A percentile compares a stretch with the other conserved stretches of the same genome.
Conservation (phyloP, 2,113 vertebrate species). For the Micronycteris hirsuta region DNA sequence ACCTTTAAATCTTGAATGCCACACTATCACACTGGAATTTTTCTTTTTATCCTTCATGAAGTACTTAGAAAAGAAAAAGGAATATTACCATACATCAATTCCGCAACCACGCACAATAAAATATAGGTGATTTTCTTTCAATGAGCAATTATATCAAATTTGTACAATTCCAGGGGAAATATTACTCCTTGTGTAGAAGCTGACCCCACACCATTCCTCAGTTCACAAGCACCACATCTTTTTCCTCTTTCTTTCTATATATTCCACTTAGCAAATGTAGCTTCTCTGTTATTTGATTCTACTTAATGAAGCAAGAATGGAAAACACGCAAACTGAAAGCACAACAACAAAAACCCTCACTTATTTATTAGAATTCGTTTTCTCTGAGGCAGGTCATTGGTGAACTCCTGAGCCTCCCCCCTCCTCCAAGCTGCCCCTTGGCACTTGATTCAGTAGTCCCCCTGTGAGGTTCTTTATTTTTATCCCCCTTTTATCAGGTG, state of each 20-base stretch:
- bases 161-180: slow-evolving; percentile 48
- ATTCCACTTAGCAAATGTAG: slow-evolving; percentile 33
- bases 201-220: neutral
- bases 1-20: slow-evolving; percentile 77
- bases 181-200: slow-evolving; percentile 28
- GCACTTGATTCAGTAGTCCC: neutral
- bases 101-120: neutral
- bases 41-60: slow-evolving; percentile 37
- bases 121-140: slow-evolving; percentile 53
- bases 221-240: neutral
- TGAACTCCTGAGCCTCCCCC: neutral
- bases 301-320: neutral
- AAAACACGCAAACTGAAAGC: neutral
- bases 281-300: slow-evolving; percentile 46
- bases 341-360: neutral
- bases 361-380: neutral
- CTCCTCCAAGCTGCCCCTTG: fast-evolving
- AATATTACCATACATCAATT: slow-evolving; percentile 57
- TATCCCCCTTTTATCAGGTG: neutral
- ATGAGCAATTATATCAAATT: slow-evolving; percentile 52
- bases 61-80: slow-evolving; percentile 63
- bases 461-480: neutral
- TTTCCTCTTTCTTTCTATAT: slow-evolving; percentile 60
- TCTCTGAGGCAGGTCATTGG: neutral
- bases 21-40: slow-evolving; percentile 71